phyloP scores from a whole-genome alignment of 2,797 vertebrate species.

The Myotis pilosus region DNA sequence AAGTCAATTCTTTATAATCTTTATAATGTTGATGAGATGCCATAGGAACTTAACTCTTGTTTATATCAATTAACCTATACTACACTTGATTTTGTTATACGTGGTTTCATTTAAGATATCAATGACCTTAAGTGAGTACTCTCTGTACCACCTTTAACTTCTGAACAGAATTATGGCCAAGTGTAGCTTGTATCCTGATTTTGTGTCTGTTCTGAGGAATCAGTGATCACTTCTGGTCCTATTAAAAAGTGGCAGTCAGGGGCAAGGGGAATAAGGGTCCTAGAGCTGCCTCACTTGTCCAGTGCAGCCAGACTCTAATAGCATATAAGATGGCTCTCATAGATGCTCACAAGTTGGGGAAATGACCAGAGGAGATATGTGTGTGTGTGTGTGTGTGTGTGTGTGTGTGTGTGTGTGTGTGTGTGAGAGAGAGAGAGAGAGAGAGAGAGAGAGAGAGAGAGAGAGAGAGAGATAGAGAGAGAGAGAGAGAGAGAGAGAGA shows the following conservation, averaged over 20 bases:
- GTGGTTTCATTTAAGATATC: neutral
- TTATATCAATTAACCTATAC: neutral
- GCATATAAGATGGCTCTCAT: slow-evolving; percentile 65
- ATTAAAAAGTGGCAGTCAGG: slow-evolving; percentile 70
- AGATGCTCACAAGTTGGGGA: slow-evolving; percentile 53
- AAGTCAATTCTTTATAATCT: neutral
- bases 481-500: neutral
- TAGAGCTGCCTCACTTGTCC: slow-evolving; percentile 14
- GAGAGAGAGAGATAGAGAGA: too few relatives aligned
- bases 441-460: neutral
- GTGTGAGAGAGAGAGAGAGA: too few relatives aligned
- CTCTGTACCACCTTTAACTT: slow-evolving; percentile 58
- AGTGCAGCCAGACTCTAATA: slow-evolving; percentile 68
- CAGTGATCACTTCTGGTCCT: slow-evolving; percentile 65
- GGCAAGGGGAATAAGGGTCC: slow-evolving; percentile 26
- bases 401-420: too few relatives aligned
- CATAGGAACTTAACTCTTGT: neutral
- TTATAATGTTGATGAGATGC: neutral
- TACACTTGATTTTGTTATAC: neutral
- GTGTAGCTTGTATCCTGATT: slow-evolving; percentile 76
- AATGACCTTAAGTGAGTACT: neutral
- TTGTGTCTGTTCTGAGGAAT: slow-evolving; percentile 72
- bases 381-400: neutral
- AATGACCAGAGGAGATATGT: neutral
- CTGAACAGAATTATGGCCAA: slow-evolving; percentile 71